phyloP scores from a whole-genome alignment of 2,797 vertebrate species.

The Limosa lapponica region DNA sequence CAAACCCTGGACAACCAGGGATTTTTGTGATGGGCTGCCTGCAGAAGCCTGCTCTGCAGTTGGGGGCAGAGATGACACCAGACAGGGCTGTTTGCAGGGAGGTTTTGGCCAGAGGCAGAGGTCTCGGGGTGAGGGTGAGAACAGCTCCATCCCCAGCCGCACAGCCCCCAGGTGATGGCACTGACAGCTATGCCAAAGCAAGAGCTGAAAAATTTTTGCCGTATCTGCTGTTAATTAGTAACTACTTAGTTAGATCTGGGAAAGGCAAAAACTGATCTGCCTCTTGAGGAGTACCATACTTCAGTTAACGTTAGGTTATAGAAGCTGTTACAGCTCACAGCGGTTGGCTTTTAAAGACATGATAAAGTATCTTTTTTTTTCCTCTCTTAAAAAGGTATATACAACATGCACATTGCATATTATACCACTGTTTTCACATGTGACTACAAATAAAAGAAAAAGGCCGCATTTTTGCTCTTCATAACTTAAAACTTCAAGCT shows the following conservation, averaged over 20 bases:
- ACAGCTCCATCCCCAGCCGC: neutral
- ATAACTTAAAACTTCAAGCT: neutral
- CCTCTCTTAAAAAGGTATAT: neutral
- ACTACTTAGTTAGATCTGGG: neutral
- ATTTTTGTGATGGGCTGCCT: neutral
- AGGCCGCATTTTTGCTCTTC: neutral
- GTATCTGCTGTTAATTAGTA: slow-evolving; percentile 15
- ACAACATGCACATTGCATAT: neutral
- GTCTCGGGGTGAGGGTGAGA: rapidly evolving
- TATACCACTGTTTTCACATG: neutral
- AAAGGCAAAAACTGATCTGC: neutral
- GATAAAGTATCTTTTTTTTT: neutral
- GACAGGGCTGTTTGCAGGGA: neutral
- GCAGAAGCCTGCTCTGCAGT: neutral
- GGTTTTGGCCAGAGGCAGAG: neutral
- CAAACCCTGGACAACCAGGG: neutral
- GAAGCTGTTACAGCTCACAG: neutral
- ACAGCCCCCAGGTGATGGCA: rapidly evolving
- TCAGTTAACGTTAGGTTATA: neutral
- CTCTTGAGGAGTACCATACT: rapidly evolving
- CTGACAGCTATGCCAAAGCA: neutral
- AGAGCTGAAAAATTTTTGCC: neutral
- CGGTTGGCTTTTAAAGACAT: neutral
- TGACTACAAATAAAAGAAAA: neutral
- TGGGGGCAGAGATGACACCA: neutral